Base-by-base conservation (phyloP, 2,113 vertebrate species). In the Sinocyclocheilus rhinocerous region DNA sequence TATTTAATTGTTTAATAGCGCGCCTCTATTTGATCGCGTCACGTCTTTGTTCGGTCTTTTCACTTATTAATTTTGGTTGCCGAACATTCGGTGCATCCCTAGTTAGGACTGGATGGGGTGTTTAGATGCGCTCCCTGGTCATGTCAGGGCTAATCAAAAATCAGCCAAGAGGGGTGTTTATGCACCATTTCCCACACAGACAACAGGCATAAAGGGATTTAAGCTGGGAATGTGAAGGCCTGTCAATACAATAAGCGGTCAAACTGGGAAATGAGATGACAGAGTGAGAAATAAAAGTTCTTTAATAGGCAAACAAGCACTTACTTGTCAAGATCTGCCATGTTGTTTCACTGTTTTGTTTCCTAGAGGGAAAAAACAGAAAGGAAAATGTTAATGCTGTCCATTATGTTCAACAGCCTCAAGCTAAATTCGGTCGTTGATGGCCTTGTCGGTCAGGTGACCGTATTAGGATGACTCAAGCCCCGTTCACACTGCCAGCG, bases 281-380 rank as follows among this genome's bases (percentile, higher is more conserved):
- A 4, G 24, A 22, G 20, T n/a, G 10, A 42, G 39, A 42, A 50
- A 70, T 22, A 85, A 52, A n/a, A 15, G 33, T 15, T 22, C 12
- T 65, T 81, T 26, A 67, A 70, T 16, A 63, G 69, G 36, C 57
- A 61, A 24, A 11, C 0, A 76, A 65, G 57, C 86, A 97, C 98
- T 97, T 95, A 99, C 98, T 99, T 99, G 95, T 99, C 98, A 85
- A 98, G 93, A 92, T 99, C 97, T 92, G 98, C 97, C 98, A 99
- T 99, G 92, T 92, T 95, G 63, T 85, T 90, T 18, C 85, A 88
- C 81, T 89, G 87, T 90, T 57, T 89, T 91, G 89, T 88, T 90
- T 36, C 72, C 95, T 92, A 65, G 1, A 78, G 72, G 88, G 42
- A 79, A 81, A 82, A 83, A 50, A 84, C 63, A 85, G 3, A 72